Evolutionary conservation across 2,797 vertebrate genomes (phyloP).

Genomic region (Amblyraja radiata): DNA sequence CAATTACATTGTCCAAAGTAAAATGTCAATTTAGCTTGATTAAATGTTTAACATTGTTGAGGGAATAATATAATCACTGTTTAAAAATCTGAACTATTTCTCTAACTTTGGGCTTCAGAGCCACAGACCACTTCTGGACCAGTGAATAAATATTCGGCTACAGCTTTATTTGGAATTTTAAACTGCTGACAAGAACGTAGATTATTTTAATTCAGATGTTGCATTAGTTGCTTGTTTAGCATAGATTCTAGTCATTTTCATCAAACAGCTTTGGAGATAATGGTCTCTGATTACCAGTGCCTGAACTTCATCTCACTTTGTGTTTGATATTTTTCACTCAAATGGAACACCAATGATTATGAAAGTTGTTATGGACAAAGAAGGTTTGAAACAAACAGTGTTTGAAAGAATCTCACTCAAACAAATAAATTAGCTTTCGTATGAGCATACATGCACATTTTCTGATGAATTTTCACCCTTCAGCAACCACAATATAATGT

Average conservation of each 20-base stretch:
- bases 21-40: background rate
- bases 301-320: background rate
- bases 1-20: background rate
- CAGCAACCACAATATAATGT: too few relatives aligned
- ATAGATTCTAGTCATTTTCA: background rate
- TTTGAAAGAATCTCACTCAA: too few relatives aligned
- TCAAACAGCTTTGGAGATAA: background rate
- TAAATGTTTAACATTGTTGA: background rate
- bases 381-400: too few relatives aligned
- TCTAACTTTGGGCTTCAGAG: background rate
- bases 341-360: too few relatives aligned
- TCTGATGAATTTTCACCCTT: too few relatives aligned
- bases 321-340: too few relatives aligned
- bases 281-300: background rate
- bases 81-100: background rate
- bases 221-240: background rate
- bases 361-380: too few relatives aligned
- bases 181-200: background rate
- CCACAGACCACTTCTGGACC: background rate
- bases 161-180: background rate
- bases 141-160: background rate
- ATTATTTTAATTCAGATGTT: background rate
- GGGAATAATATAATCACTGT: background rate
- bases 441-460: too few relatives aligned
- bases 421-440: too few relatives aligned